phyloP scores from a whole-genome alignment of 2,797 vertebrate species.

The Hylomyscus alleni region DNA sequence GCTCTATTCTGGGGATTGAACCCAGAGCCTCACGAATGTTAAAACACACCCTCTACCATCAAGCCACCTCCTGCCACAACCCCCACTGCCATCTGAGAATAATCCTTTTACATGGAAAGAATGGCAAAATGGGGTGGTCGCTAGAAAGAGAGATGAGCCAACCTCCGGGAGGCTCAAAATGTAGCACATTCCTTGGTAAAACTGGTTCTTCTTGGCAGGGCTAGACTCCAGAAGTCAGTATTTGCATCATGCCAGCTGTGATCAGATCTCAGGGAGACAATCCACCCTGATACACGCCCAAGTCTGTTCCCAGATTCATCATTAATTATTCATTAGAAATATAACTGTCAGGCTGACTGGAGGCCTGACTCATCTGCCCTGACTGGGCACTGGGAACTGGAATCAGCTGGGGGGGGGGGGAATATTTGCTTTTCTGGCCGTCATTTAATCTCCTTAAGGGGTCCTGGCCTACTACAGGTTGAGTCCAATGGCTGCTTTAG shows the following conservation, averaged over 20 bases:
- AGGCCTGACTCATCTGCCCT: neutral
- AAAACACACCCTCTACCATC: neutral
- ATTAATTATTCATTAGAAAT: conserved; percentile 36
- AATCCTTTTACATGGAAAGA: neutral
- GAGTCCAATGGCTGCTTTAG: neutral
- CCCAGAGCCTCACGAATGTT: neutral
- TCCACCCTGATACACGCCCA: neutral
- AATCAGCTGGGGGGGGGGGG: too few species aligned
- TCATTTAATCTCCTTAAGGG: neutral
- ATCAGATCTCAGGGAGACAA: neutral
- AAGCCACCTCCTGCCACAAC: neutral
- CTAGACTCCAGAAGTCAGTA: conserved; percentile 31
- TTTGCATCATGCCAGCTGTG: neutral
- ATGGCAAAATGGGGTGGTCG: neutral
- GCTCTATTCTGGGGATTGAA: neutral
- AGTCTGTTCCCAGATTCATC: neutral
- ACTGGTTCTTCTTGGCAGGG: conserved; percentile 30
- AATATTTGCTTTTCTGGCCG: neutral
- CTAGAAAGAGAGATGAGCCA: neutral
- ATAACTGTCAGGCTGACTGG: conserved; percentile 39
- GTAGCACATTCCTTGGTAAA: neutral
- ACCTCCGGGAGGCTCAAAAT: neutral
- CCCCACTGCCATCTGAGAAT: too few species aligned
- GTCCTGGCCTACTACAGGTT: neutral
- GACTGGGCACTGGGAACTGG: neutral